Evolutionary conservation across 2,113 vertebrate species (phyloP).

Genomic region (Mustelus asterias): DNA sequence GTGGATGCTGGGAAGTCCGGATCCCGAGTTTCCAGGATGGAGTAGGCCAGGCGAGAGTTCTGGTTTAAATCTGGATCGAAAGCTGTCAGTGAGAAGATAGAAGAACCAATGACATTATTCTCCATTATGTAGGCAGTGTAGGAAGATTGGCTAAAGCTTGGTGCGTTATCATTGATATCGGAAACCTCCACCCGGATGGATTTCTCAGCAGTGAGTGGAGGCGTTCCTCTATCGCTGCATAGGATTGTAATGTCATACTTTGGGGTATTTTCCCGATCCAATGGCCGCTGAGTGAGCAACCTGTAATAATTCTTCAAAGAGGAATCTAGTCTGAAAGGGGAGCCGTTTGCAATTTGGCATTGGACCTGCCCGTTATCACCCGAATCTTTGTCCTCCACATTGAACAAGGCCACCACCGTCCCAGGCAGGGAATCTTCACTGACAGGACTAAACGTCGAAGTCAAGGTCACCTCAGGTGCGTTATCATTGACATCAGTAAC

Average conservation of each 20-base stretch:
- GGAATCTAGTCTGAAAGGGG: slow-evolving; percentile 68
- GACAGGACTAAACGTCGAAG: slow-evolving; percentile 64
- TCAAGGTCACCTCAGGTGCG: slow-evolving; percentile 64
- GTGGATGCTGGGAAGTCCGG: not conserved
- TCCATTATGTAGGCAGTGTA: slow-evolving; percentile 36
- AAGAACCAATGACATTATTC: slow-evolving; percentile 34
- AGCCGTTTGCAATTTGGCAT: slow-evolving; percentile 56
- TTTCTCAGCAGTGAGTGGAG: not conserved
- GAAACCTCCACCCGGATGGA: slow-evolving; percentile 21
- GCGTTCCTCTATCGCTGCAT: not conserved
- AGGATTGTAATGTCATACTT: slow-evolving; percentile 17
- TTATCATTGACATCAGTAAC: slow-evolving; percentile 75
- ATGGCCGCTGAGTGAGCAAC: slow-evolving; percentile 55
- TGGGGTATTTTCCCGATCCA: slow-evolving; percentile 51
- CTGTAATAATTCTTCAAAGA: slow-evolving; percentile 72
- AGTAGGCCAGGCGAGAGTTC: slow-evolving; percentile 29
- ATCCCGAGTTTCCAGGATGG: slow-evolving; percentile 20
- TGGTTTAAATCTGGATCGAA: slow-evolving; percentile 15
- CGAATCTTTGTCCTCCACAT: slow-evolving; percentile 68
- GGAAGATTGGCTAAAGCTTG: not conserved
- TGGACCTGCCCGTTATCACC: slow-evolving; percentile 69
- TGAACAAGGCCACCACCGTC: slow-evolving; percentile 69
- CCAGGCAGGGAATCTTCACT: slow-evolving; percentile 60
- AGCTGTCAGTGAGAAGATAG: slow-evolving; percentile 21
- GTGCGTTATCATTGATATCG: slow-evolving; percentile 36